These are phyloP conservation scores for Brachystomella parvula DNA, from an alignment of 1,140 invertebrate genomes.

Conservation along the genomic window DNA sequence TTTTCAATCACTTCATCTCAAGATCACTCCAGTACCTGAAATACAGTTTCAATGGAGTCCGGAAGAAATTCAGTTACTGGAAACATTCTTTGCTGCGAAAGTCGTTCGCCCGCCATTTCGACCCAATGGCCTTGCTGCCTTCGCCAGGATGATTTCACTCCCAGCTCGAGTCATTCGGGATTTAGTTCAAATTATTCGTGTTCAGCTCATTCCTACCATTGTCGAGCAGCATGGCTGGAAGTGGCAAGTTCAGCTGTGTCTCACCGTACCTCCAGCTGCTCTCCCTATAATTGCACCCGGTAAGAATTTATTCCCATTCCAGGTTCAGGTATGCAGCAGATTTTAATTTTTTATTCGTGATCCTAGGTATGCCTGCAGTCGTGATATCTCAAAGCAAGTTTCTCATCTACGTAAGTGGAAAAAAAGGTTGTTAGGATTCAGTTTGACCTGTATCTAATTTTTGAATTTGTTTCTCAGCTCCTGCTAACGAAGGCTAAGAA, in stretches of 20 bases:
- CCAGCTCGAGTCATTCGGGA: slow-evolving; percentile 79
- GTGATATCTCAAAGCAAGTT: slow-evolving; percentile 75
- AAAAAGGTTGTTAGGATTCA: slow-evolving; percentile 11
- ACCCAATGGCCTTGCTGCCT: slow-evolving; percentile 73
- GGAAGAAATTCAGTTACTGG: slow-evolving; percentile 79
- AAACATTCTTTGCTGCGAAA: slow-evolving; percentile 84
- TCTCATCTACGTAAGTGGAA: slow-evolving; percentile 71
- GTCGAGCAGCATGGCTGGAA: slow-evolving; percentile 58
- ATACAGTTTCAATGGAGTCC: slow-evolving; percentile 71
- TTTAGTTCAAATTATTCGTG: slow-evolving; percentile 78
- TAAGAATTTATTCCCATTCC: neutral
- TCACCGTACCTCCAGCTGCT: slow-evolving; percentile 79
- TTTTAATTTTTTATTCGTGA: neutral
- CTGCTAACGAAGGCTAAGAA: slow-evolving; percentile 29
- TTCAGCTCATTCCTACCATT: slow-evolving; percentile 63
- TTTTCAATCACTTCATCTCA: slow-evolving; percentile 81
- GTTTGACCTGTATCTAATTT: slow-evolving; percentile 15
- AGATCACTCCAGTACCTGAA: slow-evolving; percentile 72
- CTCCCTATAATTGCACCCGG: slow-evolving; percentile 67
- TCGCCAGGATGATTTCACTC: slow-evolving; percentile 69
- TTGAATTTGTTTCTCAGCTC: slow-evolving; percentile 12
- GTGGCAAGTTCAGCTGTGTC: slow-evolving; percentile 82
- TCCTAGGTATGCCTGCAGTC: slow-evolving; percentile 66
- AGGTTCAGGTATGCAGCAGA: neutral
- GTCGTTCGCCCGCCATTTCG: slow-evolving; percentile 81